Evolutionary conservation across 2,888 invertebrate genomes (phyloP).

Genomic region (Tineola bisselliella): DNA sequence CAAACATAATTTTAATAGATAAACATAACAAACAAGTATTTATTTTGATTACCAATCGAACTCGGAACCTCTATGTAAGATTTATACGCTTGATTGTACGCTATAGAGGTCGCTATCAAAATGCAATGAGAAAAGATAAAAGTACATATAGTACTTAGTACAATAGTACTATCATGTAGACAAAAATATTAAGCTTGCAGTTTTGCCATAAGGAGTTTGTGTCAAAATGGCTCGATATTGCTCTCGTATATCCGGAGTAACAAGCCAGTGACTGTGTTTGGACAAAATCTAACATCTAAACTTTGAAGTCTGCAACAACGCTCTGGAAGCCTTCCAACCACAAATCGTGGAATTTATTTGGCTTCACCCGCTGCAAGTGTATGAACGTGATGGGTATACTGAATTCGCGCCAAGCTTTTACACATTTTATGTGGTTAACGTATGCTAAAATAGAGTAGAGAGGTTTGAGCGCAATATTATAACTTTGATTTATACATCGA

Average conservation of each 20-base stretch:
- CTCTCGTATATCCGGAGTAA: slow-evolving; percentile 7
- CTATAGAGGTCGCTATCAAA: no score
- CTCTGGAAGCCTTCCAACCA: slow-evolving; percentile 60
- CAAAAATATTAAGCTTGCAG: not conserved
- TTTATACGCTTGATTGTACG: no score
- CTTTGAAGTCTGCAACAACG: slow-evolving; percentile 31
- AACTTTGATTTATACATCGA: not conserved
- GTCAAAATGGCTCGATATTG: slow-evolving; percentile 5
- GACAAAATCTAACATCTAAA: slow-evolving; percentile 12
- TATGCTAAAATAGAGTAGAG: not conserved
- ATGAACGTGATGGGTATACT: slow-evolving; percentile 43
- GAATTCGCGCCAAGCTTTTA: not conserved
- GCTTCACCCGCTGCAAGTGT: slow-evolving; percentile 51
- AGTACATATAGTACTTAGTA: no score
- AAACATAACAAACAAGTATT: no score
- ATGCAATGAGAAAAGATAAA: no score
- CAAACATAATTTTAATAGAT: no score
- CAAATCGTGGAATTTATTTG: slow-evolving; percentile 63
- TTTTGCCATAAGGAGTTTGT: not conserved
- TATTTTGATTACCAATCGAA: no score
- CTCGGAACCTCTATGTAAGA: no score
- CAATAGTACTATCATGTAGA: not conserved
- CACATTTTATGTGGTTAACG: slow-evolving; percentile 7
- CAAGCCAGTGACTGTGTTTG: slow-evolving; percentile 4
- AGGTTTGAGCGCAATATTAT: not conserved